phyloP scores from a whole-genome alignment of 1,140 invertebrate genomes.

The Delia radicum region DNA sequence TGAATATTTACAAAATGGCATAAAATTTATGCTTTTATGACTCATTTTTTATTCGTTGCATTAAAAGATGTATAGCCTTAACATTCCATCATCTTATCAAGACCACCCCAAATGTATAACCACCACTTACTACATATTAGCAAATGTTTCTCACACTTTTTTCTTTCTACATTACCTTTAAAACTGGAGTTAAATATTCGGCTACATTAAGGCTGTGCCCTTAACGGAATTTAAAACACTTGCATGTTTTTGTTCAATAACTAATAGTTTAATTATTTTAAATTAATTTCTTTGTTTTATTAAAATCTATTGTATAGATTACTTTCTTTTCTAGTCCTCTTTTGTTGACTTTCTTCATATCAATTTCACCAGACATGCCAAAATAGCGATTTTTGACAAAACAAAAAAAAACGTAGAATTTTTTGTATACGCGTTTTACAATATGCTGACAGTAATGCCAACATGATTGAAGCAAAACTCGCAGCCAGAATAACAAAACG shows the following conservation, averaged over 20 bases:
- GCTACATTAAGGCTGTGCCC: conserved; percentile 93
- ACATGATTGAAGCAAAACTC: no score
- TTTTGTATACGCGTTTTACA: no score
- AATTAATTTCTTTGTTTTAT: background rate
- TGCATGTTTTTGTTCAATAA: conserved; percentile 66
- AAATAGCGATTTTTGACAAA: background rate
- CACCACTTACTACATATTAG: background rate
- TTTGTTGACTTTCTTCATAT: background rate
- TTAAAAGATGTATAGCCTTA: background rate
- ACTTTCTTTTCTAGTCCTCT: background rate
- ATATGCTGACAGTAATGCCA: no score
- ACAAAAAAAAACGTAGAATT: background rate
- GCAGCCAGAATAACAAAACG: no score
- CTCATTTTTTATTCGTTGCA: background rate
- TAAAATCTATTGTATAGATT: background rate
- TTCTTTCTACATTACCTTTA: conserved; percentile 71
- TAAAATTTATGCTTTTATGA: conserved; percentile 20
- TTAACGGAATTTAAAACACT: conserved; percentile 94
- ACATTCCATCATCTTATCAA: background rate
- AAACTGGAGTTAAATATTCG: conserved; percentile 92
- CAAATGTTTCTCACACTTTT: background rate
- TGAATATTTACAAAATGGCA: conserved; percentile 32
- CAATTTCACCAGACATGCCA: background rate
- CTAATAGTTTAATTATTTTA: background rate
- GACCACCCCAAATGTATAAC: background rate